phyloP scores from a whole-genome alignment of 2,888 invertebrate genomes.

The Tachina grossa region DNA sequence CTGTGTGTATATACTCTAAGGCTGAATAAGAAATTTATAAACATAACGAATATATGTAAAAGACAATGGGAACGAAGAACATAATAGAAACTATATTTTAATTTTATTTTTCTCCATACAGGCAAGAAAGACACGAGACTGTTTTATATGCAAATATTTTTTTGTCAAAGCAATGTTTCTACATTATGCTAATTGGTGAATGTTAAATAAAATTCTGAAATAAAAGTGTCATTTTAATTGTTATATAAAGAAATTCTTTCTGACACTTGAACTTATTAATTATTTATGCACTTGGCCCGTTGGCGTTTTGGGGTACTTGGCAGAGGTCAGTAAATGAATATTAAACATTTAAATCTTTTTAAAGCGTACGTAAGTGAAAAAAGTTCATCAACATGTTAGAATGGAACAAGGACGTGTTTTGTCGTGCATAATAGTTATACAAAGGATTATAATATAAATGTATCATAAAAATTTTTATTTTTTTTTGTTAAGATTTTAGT shows the following conservation, averaged over 20 bases:
- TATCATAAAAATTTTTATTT: no score
- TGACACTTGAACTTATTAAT: constrained; percentile 46
- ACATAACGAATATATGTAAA: neutral
- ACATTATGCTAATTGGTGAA: constrained; percentile 60
- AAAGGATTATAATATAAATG: no score
- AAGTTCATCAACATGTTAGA: neutral
- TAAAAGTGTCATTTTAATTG: constrained; percentile 47
- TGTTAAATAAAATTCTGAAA: constrained; percentile 56
- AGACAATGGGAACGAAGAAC: neutral
- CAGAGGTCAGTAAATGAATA: constrained; percentile 23
- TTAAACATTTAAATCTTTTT: constrained; percentile 7
- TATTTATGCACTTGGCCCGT: neutral
- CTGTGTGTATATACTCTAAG: neutral
- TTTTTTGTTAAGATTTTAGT: no score
- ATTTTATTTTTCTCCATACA: constrained; percentile 22
- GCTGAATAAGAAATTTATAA: neutral
- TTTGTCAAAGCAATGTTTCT: constrained; percentile 8
- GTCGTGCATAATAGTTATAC: no score
- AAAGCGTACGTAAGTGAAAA: neutral
- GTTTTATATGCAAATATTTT: constrained; percentile 6
- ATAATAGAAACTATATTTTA: constrained; percentile 47
- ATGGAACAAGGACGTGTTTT: neutral
- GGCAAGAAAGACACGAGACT: constrained; percentile 18
- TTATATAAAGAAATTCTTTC: constrained; percentile 39
- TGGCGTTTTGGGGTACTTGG: neutral